phyloP scores from a whole-genome alignment of 2,797 vertebrate species.

The Schizopygopsis malacanthus region DNA sequence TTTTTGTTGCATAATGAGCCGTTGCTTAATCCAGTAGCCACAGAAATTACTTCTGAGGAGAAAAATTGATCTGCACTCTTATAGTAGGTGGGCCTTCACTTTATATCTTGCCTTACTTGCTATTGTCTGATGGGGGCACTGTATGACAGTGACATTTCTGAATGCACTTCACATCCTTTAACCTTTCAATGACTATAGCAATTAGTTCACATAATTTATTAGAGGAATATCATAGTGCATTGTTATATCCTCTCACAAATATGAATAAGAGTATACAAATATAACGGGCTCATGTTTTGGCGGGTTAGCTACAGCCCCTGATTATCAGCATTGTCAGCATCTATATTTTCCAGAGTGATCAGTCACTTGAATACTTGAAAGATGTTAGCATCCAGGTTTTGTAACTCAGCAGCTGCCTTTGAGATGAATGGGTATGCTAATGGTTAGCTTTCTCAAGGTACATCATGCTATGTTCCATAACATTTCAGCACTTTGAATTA shows the following conservation, averaged over 20 bases:
- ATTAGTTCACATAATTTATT: constrained; percentile 1
- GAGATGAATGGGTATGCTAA: constrained; percentile 8
- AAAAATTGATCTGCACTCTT: not conserved
- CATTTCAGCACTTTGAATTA: not conserved
- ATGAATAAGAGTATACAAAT: not conserved
- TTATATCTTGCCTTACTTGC: not conserved
- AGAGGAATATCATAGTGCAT: not conserved
- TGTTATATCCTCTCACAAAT: not conserved
- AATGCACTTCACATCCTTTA: not conserved
- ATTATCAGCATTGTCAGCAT: constrained; percentile 13
- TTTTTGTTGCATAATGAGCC: not conserved
- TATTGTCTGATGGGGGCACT: not conserved
- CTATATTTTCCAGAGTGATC: not conserved
- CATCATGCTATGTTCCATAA: not conserved
- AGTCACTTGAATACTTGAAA: constrained; percentile 10
- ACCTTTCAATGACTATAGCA: not conserved
- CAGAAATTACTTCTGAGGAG: not conserved
- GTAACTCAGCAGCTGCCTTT: not conserved
- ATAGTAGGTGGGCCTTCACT: not conserved
- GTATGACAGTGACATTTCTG: not conserved
- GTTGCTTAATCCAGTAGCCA: not conserved
- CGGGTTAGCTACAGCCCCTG: not conserved
- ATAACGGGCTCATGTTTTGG: not conserved
- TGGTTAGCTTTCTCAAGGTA: not conserved
- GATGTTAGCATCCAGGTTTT: not conserved